A percentile compares a stretch with the other conserved stretches of the same genome.
These are phyloP conservation scores for Melipona beecheii DNA, from an alignment of 2,888 invertebrate genomes.

Conservation along the genomic window DNA sequence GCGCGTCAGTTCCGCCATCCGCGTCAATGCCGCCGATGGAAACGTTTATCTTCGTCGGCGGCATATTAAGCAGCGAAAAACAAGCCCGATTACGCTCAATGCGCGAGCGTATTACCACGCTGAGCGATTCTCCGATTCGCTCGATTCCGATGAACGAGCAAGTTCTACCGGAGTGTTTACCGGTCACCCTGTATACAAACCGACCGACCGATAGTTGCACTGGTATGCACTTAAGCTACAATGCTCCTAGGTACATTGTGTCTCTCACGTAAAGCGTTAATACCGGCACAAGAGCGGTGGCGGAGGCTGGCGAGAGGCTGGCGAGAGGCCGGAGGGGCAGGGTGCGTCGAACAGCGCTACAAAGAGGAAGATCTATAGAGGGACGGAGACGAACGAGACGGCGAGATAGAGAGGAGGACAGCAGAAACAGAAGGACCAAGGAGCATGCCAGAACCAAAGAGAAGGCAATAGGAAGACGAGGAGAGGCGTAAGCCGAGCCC, in stretches of 20 bases:
- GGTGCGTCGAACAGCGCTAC: constrained; percentile 31
- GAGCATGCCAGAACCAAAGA: constrained; percentile 46
- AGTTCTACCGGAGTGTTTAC: constrained; percentile 49
- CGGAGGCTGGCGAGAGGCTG: constrained; percentile 3
- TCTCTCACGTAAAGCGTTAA: constrained; percentile 70
- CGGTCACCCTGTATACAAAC: constrained; percentile 60
- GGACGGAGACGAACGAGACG: constrained; percentile 1
- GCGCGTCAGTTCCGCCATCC: no score
- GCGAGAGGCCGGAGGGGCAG: constrained; percentile 1
- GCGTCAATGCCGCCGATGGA: neutral
- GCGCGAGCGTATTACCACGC: constrained; percentile 22
- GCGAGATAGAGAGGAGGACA: neutral
- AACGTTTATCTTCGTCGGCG: constrained; percentile 30
- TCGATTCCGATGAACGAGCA: constrained; percentile 28
- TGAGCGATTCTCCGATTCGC: constrained; percentile 44
- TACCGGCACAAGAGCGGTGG: constrained; percentile 59
- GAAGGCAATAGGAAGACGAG: constrained; percentile 24
- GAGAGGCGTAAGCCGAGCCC: constrained; percentile 52
- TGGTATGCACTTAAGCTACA: constrained; percentile 70
- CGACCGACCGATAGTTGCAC: constrained; percentile 57
- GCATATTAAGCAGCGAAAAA: constrained; percentile 36
- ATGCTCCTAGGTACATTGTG: constrained; percentile 68
- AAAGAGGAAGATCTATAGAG: constrained; percentile 44
- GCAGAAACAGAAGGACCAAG: constrained; percentile 47
- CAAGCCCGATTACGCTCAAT: constrained; percentile 38